Evolutionary conservation across 1,140 invertebrate genomes (phyloP), one percentile per base, ranked within the genome.

Genomic region (Phthorimaea operculella): DNA sequence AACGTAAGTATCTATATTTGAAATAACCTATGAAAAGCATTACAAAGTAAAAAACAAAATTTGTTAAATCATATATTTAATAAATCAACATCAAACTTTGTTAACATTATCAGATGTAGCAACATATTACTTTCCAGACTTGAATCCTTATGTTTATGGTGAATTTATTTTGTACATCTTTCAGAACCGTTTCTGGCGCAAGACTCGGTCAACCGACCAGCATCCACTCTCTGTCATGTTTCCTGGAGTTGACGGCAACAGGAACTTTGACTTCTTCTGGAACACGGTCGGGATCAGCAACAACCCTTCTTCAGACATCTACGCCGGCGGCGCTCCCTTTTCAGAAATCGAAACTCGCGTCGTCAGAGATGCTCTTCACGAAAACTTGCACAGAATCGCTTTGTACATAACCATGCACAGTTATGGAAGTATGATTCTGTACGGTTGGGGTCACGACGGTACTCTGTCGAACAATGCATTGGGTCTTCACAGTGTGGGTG

Each of bases 271-370:
- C 34, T 83, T 87, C 63, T 79, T 87, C 52, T 92, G 89, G 90
- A 84, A 81, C 78, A 80, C 74, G 54, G 63, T 70, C 12, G 93
- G 93, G 2, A 89, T 91, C 1, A 92, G 90, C 39, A 79, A 66
- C 1, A 80, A 86, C 60, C 88, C 89, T 0, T 95, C 93, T 71
- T 68, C 76, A 4, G 90, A 93, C 1, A 90, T 87, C 2, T 95
- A 88, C 72, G 88, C 88, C 17, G 93, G 94, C 0, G 69, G 79
- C 0, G 66, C 63, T 4, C 64, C 91, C 0, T 93, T 93, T 67
- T 94, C 93, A 0, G 94, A 95, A 79, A 74, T 86, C 0, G 93
- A 95, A 76, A 89, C 89, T 0, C 72, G 68, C 17, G 85, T 88
- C 10, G 74, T 93, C 0, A 73, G 87, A 1, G 83, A 90, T 49